Evolutionary conservation across 2,113 vertebrate genomes (phyloP), one percentile per base, ranked within the genome.

Genomic region (Atrichornis clamosus): DNA sequence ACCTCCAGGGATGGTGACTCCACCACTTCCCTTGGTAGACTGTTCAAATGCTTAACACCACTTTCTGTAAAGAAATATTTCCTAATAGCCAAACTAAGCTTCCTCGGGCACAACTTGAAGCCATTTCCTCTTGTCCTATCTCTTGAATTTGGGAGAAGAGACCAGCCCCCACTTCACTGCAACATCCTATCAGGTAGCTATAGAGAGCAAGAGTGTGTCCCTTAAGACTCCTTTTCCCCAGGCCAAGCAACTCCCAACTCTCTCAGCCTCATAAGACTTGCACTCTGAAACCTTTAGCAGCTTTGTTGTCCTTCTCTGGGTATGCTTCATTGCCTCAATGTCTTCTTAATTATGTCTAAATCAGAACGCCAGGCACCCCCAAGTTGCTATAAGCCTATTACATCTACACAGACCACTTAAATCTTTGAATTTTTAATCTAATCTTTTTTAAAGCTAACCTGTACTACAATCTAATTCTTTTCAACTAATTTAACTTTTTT

Each of bases 121-220:
- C 17, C 35, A 44, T 42, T 50, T 68, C 17, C 62, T 50, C 35
- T 35, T 65, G 26, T 42, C 21, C 24, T 67, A 20, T 41, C 32
- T 16, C 35, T 17, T 58, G 20, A 42, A 17, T 26, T 21, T n/a
- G 11, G 30, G 35, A 42, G 32, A 58, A 42, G 6, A 58, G 32
- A 26, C 6, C 7, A n/a, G 13, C 4, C 3, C 5, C 13, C 35
- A 21, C 7, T 23, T 41, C 44, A 42, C 50, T 65, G 60, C 10
- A 19, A 11, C 0, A 0, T 65, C 24, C 11, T 58, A 58, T 50
- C 30, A 50, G 35, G 72, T 21, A 27, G 16, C 1, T 32, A 6
- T 6, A 35, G 35, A 76, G 33, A 59, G 11, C 17, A 35, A 35
- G 16, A 24, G 35, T 6, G 3, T 42, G 21, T 50, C 13, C 26